Percentiles rank a stretch among this genome's conserved stretches.
Evolutionary conservation across 2,797 vertebrate genomes (phyloP).

Genomic region (Betta splendens): DNA sequence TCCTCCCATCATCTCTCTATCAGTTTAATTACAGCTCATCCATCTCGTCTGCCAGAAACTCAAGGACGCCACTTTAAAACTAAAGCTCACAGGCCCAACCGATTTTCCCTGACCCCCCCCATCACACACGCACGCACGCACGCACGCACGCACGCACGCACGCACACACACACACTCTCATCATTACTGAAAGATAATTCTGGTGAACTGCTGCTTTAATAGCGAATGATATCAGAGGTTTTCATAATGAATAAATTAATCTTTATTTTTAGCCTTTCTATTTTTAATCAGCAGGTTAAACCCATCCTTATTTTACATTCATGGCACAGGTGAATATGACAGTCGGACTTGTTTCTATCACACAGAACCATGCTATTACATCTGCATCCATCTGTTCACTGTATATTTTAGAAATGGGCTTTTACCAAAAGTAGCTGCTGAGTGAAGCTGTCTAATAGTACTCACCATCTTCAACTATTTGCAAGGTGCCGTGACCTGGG

Average conservation of each 20-base stretch:
- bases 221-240: conserved; percentile 55
- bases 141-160: conserved; percentile 30
- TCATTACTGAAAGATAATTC: conserved; percentile 64
- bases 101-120: not conserved
- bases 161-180: conserved; percentile 18
- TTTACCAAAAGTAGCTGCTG: too few species aligned
- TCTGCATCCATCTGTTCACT: too few species aligned
- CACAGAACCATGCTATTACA: too few species aligned
- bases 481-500: too few species aligned
- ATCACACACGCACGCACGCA: conserved; percentile 22
- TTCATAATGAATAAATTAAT: conserved; percentile 52
- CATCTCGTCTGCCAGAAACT: conserved; percentile 67
- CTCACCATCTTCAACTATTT: too few species aligned
- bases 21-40: conserved; percentile 75
- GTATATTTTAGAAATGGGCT: too few species aligned
- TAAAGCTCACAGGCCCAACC: not conserved
- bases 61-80: conserved; percentile 57
- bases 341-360: too few species aligned
- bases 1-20: conserved; percentile 70
- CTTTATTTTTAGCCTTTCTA: conserved; percentile 40
- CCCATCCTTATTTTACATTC: not conserved
- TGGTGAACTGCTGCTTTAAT: conserved; percentile 63
- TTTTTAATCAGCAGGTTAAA: conserved; percentile 7
- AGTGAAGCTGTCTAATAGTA: too few species aligned
- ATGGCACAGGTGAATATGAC: not conserved